These are phyloP conservation scores for Albula goreensis DNA, from an alignment of 2,113 vertebrate genomes.

Conservation along the genomic window DNA sequence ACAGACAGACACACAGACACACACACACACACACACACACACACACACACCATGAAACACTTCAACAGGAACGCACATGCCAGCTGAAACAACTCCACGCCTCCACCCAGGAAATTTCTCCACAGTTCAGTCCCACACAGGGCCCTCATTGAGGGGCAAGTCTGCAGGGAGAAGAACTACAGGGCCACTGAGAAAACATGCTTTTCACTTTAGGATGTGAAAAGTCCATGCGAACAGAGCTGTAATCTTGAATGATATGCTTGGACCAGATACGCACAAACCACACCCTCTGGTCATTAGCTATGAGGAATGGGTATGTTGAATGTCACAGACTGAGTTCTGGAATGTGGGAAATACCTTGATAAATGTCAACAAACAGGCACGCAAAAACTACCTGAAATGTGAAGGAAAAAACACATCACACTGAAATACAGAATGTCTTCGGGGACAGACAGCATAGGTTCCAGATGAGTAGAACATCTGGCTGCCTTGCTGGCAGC, in stretches of 20 bases:
- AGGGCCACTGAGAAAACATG: slow-evolving; percentile 46
- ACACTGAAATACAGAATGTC: slow-evolving; percentile 20
- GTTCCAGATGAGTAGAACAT: neutral
- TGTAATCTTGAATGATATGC: slow-evolving; percentile 52
- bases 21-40: neutral
- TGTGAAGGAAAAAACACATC: neutral
- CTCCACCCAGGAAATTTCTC: slow-evolving; percentile 55
- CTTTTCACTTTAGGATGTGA: slow-evolving; percentile 53
- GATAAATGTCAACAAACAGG: neutral
- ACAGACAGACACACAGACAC: neutral
- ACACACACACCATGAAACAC: slow-evolving; percentile 15
- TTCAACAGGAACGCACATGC: slow-evolving; percentile 39
- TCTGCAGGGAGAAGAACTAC: slow-evolving; percentile 25
- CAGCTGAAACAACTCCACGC: slow-evolving; percentile 59
- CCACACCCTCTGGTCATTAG: slow-evolving; percentile 51
- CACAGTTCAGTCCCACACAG: slow-evolving; percentile 44
- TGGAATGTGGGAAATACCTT: slow-evolving; percentile 8
- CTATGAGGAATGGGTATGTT: slow-evolving; percentile 35
- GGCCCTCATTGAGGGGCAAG: slow-evolving; percentile 49
- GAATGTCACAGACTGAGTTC: slow-evolving; percentile 14
- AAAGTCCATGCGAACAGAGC: slow-evolving; percentile 48
- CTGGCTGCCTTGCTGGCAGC: neutral
- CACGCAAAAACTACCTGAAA: neutral
- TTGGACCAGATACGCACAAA: slow-evolving; percentile 32
- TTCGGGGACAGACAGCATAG: slow-evolving; percentile 1